Conservation (phyloP, 1,140 invertebrate species). For the Andrena cerasifolii region DNA sequence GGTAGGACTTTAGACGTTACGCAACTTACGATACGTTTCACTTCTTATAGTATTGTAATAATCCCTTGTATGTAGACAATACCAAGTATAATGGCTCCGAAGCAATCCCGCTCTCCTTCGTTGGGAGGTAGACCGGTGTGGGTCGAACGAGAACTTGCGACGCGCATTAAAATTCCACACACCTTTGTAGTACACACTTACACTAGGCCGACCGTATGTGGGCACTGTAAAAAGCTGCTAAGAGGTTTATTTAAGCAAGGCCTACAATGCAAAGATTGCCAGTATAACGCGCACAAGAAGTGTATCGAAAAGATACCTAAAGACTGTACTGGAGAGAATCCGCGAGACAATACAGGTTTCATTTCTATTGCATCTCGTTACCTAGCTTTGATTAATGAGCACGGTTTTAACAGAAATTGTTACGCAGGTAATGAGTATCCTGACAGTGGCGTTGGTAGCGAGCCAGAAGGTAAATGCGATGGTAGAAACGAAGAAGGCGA, state of each 20-base stretch:
- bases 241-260: slow-evolving; percentile 98
- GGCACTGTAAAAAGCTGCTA: slow-evolving; percentile 96
- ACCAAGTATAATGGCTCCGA: slow-evolving; percentile 78
- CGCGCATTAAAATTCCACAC: slow-evolving; percentile 93
- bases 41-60: neutral
- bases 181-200: slow-evolving; percentile 96
- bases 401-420: slow-evolving; percentile 11
- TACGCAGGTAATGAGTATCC: slow-evolving; percentile 83
- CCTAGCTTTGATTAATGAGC: slow-evolving; percentile 11
- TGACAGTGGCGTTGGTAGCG: slow-evolving; percentile 86
- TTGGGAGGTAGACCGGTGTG: slow-evolving; percentile 88
- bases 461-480: slow-evolving; percentile 83
- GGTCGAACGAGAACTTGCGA: slow-evolving; percentile 88
- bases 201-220: slow-evolving; percentile 97
- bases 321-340: slow-evolving; percentile 95
- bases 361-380: slow-evolving; percentile 5
- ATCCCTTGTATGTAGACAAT: slow-evolving; percentile 68
- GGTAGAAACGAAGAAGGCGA: slow-evolving; percentile 85
- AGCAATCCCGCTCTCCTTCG: slow-evolving; percentile 87
- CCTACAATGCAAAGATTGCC: slow-evolving; percentile 98
- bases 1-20: slow-evolving; percentile 65
- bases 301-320: slow-evolving; percentile 97
- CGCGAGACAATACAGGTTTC: slow-evolving; percentile 82
- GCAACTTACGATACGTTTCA: neutral
- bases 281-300: slow-evolving; percentile 99